Conservation (phyloP, 1,140 invertebrate genomes). For the Dendrolimus kikuchii region DNA sequence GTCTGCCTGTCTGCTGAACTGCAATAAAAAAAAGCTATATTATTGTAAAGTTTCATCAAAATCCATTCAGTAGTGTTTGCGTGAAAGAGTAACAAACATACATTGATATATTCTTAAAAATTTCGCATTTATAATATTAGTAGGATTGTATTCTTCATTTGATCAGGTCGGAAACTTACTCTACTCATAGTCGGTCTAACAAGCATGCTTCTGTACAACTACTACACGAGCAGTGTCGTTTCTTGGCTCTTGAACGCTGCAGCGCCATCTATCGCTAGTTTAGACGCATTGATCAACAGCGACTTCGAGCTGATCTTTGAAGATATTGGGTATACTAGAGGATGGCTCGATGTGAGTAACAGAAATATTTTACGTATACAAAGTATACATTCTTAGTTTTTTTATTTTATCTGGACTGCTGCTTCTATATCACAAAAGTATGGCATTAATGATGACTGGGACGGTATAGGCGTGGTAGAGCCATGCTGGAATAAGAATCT, state of each 20-base stretch:
- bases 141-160: slow-evolving; percentile 9
- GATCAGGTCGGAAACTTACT: slow-evolving; percentile 39
- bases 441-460: too few species aligned
- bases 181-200: slow-evolving; percentile 49
- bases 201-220: slow-evolving; percentile 64
- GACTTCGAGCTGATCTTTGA: slow-evolving; percentile 60
- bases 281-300: slow-evolving; percentile 51
- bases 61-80: too few species aligned
- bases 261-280: slow-evolving; percentile 34
- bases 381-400: background rate
- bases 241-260: slow-evolving; percentile 62
- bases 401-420: background rate
- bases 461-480: too few species aligned
- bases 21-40: too few species aligned
- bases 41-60: too few species aligned
- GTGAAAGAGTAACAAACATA: too few species aligned
- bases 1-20: too few species aligned
- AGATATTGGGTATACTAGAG: slow-evolving; percentile 60
- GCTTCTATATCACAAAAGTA: too few species aligned
- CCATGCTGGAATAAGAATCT: too few species aligned
- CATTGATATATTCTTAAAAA: too few species aligned
- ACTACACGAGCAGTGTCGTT: slow-evolving; percentile 68
- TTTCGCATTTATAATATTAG: too few species aligned
- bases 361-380: background rate
- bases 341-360: slow-evolving; percentile 50